phyloP scores from a whole-genome alignment of 1,140 invertebrate genomes.

The Psix sp. region DNA sequence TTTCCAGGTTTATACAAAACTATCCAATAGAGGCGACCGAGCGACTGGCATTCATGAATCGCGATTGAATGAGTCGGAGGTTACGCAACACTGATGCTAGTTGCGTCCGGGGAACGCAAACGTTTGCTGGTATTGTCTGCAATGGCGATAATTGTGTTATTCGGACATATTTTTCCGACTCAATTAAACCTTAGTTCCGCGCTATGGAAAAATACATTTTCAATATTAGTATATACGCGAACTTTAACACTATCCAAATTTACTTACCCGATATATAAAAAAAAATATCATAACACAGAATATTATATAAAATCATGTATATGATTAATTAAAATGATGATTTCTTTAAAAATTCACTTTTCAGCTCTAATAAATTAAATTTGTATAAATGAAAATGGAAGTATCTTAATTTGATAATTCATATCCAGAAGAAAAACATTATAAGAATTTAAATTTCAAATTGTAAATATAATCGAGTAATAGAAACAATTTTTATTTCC shows the following conservation, averaged over 20 bases:
- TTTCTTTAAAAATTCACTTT: too few species aligned
- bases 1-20: constrained; percentile 55
- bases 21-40: constrained; percentile 44
- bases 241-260: neutral
- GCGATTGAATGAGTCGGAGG: constrained; percentile 59
- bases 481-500: too few species aligned
- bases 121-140: constrained; percentile 48
- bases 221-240: constrained; percentile 31
- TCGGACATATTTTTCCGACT: constrained; percentile 60
- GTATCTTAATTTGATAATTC: too few species aligned
- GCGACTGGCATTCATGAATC: constrained; percentile 56
- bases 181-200: constrained; percentile 53
- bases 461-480: too few species aligned
- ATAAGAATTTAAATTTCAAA: too few species aligned
- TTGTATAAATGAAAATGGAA: too few species aligned
- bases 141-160: constrained; percentile 55
- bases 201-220: constrained; percentile 25
- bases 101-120: constrained; percentile 49
- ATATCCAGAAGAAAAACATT: too few species aligned
- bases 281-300: too few species aligned
- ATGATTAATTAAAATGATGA: too few species aligned
- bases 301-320: too few species aligned
- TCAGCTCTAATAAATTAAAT: too few species aligned
- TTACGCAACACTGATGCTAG: constrained; percentile 54
- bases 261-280: too few species aligned